phyloP scores from a whole-genome alignment of 53 echinoderm and acorn worm species.

The Actinopyga echinites region DNA sequence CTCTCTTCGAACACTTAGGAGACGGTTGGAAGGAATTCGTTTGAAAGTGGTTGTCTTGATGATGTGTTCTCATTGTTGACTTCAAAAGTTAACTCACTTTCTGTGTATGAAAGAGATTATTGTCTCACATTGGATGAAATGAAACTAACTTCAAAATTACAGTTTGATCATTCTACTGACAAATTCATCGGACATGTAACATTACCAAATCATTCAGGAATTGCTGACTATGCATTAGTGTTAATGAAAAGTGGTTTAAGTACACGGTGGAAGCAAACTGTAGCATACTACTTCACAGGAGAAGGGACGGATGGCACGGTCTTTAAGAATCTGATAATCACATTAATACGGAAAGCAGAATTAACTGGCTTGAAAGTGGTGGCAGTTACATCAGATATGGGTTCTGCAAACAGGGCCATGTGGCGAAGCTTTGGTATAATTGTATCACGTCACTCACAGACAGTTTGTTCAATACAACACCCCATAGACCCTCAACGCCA shows the following conservation, averaged over 20 bases:
- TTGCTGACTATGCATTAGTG: constrained; percentile 33
- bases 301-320: background rate
- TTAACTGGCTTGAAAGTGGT: constrained; percentile 9
- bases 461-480: background rate
- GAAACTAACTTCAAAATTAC: background rate
- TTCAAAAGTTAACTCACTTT: background rate
- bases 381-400: constrained; percentile 32
- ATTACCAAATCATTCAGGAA: constrained; percentile 25
- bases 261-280: constrained; percentile 50
- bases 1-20: constrained; percentile 14
- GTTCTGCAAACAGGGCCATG: constrained; percentile 22
- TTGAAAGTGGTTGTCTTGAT: constrained; percentile 16
- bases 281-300: constrained; percentile 29
- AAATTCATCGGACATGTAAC: constrained; percentile 30
- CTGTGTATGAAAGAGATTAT: constrained; percentile 12
- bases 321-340: background rate
- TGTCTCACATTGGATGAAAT: background rate
- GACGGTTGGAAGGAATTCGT: background rate
- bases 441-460: background rate
- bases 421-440: background rate
- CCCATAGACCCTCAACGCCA: background rate
- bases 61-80: background rate
- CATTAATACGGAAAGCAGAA: constrained; percentile 16
- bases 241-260: constrained; percentile 38
- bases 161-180: background rate